Conservation (phyloP, 2,113 vertebrate species). For the Sinocyclocheilus maitianheensis region DNA sequence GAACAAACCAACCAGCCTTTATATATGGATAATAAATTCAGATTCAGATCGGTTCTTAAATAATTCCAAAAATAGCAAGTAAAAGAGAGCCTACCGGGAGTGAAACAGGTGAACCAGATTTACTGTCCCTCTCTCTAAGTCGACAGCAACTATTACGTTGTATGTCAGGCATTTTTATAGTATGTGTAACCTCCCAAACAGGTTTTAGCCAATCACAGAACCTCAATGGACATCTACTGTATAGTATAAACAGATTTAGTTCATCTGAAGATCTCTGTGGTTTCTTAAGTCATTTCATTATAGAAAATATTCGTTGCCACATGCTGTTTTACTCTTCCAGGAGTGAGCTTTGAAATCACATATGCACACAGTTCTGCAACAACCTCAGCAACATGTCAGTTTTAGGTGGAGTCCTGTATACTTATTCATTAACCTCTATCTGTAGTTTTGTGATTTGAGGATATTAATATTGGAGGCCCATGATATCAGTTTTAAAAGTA, state of each 20-base stretch:
- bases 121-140: not conserved
- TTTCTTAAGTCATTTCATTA: not conserved
- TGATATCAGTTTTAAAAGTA: not conserved
- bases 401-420: constrained; percentile 9
- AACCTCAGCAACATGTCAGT: not conserved
- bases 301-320: not conserved
- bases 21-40: not conserved
- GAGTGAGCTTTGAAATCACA: not conserved
- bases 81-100: constrained; percentile 36
- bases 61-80: not conserved
- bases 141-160: not conserved
- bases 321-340: not conserved
- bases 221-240: too few relatives aligned
- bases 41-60: not conserved
- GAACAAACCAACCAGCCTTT: not conserved
- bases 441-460: not conserved
- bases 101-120: constrained; percentile 22
- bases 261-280: not conserved
- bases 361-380: not conserved
- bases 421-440: not conserved
- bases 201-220: constrained; percentile 41
- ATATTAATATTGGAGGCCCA: not conserved
- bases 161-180: constrained; percentile 18
- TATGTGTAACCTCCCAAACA: constrained; percentile 48
- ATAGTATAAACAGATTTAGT: not conserved